A percentile compares a stretch with the other conserved stretches of the same genome.
Evolutionary conservation across 2,113 vertebrate genomes (phyloP).

Genomic region (Puntigrus tetrazona): DNA sequence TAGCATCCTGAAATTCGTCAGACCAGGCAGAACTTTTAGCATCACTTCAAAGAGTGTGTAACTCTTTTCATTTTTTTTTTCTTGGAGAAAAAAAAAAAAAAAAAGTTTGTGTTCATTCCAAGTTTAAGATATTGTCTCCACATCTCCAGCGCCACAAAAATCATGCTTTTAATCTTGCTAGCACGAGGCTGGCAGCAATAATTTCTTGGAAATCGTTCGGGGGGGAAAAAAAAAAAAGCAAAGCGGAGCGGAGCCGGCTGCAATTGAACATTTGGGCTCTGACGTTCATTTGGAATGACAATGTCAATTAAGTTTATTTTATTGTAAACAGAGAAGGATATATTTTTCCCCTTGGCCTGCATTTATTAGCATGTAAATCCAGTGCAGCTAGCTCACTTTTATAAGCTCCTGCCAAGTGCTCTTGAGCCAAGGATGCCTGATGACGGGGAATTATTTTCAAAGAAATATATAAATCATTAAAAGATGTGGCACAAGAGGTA

Average conservation of each 20-base stretch:
- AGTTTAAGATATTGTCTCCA: constrained; percentile 52
- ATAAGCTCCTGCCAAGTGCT: constrained; percentile 74
- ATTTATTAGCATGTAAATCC: constrained; percentile 77
- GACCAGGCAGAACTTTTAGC: constrained; percentile 15
- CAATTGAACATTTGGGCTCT: constrained; percentile 59
- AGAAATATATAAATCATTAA: constrained; percentile 73
- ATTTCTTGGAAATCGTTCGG: constrained; percentile 64
- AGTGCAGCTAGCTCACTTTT: constrained; percentile 63
- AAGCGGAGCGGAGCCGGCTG: constrained; percentile 49
- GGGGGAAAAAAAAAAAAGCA: constrained; percentile 57
- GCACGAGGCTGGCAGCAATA: constrained; percentile 44
- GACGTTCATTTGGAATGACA: constrained; percentile 70
- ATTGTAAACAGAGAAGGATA: constrained; percentile 70
- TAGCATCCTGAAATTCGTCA: constrained; percentile 5
- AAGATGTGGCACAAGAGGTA: constrained; percentile 66
- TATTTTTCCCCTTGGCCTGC: constrained; percentile 69
- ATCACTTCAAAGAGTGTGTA: neutral
- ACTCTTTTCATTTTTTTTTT: neutral
- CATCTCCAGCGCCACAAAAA: constrained; percentile 32
- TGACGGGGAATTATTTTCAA: constrained; percentile 76
- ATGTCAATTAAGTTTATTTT: constrained; percentile 65
- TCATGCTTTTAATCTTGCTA: constrained; percentile 29
- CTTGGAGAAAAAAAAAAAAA: neutral
- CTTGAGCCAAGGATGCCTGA: constrained; percentile 69
- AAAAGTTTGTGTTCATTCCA: constrained; percentile 4